Evolutionary conservation across 2,113 vertebrate species (phyloP), one percentile per base, ranked within the genome.

Genomic region (Zosterops japonicus): DNA sequence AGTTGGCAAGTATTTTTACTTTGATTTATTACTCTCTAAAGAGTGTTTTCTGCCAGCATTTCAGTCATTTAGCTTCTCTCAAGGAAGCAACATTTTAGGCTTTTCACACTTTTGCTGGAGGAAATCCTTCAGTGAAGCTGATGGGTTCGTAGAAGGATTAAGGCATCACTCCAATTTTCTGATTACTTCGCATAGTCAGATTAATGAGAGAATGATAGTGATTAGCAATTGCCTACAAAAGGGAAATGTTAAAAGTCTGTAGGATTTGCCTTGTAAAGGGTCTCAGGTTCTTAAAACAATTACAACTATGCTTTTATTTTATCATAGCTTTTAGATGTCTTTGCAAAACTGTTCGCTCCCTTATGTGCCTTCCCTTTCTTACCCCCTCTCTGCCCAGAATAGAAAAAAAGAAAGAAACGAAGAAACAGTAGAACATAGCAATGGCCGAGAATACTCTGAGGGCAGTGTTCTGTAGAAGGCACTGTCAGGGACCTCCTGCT

Each of bases 381-480:
- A 31, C 13, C 7, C 2, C 28, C 28, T 69, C 21, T 46, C 28
- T 64, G 29, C 8, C 2, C 29, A n/a, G 27, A 33, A 42, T 31
- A 41, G 8, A 25, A 28, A n/a, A 36, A 50, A 36, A 12, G 11
- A 61, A 36, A 29, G 4, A 67, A 41, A 13, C 0, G 0, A 59
- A 67, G 47, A 44, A 57, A 2, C 6, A 28, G 18, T 53, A 81
- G n/a, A 59, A 93, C 63, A 57, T 39, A 3, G 31, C 29, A 59
- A 5, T 36, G 53, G 7, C 36, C 29, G 35, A 23, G 52, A 91
- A 27, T 53, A 16, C 44, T 93, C 19, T 55, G 16, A 63, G 55
- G 16, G 35, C 81, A 24, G 3, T n/a, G 6, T 55, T 35, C 12
- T 68, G 15, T 80, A 36, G 29, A 23, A 78, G 33, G 49, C 36